Base-by-base conservation (phyloP, 1,140 invertebrate species). In the Drosophila gunungcola region DNA sequence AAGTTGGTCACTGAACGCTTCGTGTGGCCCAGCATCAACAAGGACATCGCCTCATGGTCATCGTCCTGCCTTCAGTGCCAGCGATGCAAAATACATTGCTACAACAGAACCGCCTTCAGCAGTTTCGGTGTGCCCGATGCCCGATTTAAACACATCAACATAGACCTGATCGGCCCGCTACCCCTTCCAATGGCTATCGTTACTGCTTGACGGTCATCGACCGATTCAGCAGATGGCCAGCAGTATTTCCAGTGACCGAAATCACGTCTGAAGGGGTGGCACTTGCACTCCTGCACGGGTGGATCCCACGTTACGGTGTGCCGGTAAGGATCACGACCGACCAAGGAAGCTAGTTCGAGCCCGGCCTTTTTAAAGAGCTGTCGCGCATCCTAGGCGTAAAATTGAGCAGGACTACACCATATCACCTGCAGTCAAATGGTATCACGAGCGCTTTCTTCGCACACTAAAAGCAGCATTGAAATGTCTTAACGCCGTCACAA, bases 191-290 rank as follows among this genome's bases (percentile, higher is more conserved):
- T n/a, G n/a, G n/a, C n/a, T n/a, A n/a, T n/a, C 45, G 21, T 4
- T 46, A 27, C 21, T 27, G 45, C 21, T 25, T 46, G 13, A 46
- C 21, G 45, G 21, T 46, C 21, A 46, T 46, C 45, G 45, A 46
- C n/a, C n/a, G n/a, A n/a, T n/a, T n/a, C n/a, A n/a, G n/a, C n/a
- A n/a, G n/a, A n/a, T n/a, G n/a, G n/a, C n/a, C n/a, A n/a, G n/a
- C n/a, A n/a, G n/a, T n/a, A n/a, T n/a, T n/a, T n/a, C n/a, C n/a
- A n/a, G n/a, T n/a, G n/a, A n/a, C n/a, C n/a, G n/a, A n/a, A n/a
- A n/a, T 21, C 16, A 21, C 16, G 0, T 0, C 27, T 0, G 27
- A 39, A 12, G 38, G n/a, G 38, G 12, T 39, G 12, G 38, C 38
- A 39, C 38, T 4, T 12, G 38, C 12, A 39, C 38, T 39, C 38